A percentile compares a stretch with the other conserved stretches of the same genome.
These are phyloP conservation scores for Catharus fuscescens DNA, from an alignment of 2,113 vertebrate genomes.

Conservation along the genomic window DNA sequence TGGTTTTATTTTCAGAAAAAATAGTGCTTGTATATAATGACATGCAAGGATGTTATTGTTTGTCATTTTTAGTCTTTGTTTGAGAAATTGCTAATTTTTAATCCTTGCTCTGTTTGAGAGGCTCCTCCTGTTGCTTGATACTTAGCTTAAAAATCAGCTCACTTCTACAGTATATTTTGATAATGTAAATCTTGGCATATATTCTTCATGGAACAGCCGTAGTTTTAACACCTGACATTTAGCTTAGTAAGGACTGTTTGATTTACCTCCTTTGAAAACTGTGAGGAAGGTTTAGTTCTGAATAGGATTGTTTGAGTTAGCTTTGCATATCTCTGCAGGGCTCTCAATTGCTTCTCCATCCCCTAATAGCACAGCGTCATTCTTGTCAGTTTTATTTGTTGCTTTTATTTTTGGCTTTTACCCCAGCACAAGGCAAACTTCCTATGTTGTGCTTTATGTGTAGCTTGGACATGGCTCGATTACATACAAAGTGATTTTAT, in stretches of 20 bases:
- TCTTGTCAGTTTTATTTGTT: background rate
- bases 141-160: background rate
- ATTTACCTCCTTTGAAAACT: background rate
- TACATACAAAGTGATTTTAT: background rate
- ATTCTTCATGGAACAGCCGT: background rate
- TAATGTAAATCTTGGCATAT: background rate
- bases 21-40: background rate
- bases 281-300: background rate
- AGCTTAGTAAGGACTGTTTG: too few species aligned
- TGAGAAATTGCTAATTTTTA: background rate
- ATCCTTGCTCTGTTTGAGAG: background rate
- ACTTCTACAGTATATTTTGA: background rate
- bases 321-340: background rate
- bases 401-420: background rate
- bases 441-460: background rate
- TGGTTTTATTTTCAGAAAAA: background rate
- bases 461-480: background rate
- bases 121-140: background rate
- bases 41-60: background rate
- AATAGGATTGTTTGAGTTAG: background rate
- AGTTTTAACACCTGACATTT: background rate
- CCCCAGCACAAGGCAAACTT: background rate
- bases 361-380: rapidly evolving
- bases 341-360: background rate
- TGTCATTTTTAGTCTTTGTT: background rate